phyloP scores from a whole-genome alignment of 2,113 vertebrate genomes.

The Callithrix jacchus region DNA sequence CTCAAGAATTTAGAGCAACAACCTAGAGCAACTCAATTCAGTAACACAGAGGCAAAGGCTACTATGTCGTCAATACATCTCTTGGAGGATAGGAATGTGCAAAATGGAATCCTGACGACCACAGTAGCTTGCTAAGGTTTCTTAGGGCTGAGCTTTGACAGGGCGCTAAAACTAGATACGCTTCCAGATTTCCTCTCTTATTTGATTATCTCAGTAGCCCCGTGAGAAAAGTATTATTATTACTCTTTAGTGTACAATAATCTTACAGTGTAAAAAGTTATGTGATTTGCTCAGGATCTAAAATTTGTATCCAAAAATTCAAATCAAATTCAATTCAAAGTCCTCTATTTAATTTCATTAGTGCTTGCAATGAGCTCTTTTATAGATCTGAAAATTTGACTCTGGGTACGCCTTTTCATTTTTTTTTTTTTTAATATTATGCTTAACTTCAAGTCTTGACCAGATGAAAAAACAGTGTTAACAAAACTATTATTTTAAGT shows the following conservation, averaged over 20 bases:
- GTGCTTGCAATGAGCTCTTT: background rate
- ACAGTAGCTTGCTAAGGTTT: background rate
- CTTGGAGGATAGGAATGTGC: background rate
- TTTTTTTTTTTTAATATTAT: background rate
- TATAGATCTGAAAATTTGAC: background rate
- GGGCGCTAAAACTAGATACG: background rate
- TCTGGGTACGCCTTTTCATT: background rate
- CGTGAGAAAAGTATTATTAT: background rate
- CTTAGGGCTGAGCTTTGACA: background rate
- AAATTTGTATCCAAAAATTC: background rate
- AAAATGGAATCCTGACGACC: background rate
- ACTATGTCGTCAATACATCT: fast-evolving
- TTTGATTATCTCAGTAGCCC: background rate
- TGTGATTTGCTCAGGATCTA: background rate
- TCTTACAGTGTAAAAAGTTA: background rate
- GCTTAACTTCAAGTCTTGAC: background rate
- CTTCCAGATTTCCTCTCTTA: background rate
- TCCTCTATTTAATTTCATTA: background rate
- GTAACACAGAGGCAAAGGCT: background rate
- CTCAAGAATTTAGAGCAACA: background rate
- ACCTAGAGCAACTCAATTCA: background rate
- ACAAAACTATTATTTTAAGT: background rate
- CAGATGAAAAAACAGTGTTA: background rate
- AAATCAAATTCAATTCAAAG: background rate
- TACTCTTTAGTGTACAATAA: background rate